A percentile compares a stretch with the other conserved stretches of the same genome.
Conservation (phyloP, 2,888 invertebrate genomes). For the Eristalis arbustorum region DNA sequence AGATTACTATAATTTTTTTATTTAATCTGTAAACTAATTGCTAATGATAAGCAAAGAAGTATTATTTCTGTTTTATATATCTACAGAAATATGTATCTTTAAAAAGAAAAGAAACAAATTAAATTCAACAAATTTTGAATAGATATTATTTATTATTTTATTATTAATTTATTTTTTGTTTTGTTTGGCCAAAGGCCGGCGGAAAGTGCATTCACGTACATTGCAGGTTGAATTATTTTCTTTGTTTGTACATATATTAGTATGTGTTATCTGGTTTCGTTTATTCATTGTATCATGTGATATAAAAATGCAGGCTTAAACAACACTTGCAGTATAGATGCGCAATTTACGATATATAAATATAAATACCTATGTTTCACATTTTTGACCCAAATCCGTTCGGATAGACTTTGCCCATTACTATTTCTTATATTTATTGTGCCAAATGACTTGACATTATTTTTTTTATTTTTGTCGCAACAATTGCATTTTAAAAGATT, state of each 20-base stretch:
- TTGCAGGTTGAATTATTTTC: constrained; percentile 52
- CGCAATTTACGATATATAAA: background rate
- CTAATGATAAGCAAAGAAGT: constrained; percentile 48
- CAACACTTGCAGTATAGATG: background rate
- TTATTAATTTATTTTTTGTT: constrained; percentile 67
- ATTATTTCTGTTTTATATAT: constrained; percentile 60
- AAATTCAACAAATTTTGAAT: constrained; percentile 50
- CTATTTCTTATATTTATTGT: constrained; percentile 21
- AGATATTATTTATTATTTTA: constrained; percentile 68
- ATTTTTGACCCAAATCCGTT: background rate
- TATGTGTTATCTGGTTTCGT: constrained; percentile 45
- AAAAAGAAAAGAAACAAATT: constrained; percentile 52
- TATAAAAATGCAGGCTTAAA: constrained; percentile 4
- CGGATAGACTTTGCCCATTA: background rate
- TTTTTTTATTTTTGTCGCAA: constrained; percentile 8
- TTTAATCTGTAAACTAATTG: constrained; percentile 64
- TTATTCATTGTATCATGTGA: constrained; percentile 41
- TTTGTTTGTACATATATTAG: constrained; percentile 23
- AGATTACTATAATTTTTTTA: constrained; percentile 53
- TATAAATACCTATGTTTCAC: background rate
- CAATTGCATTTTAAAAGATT: constrained; percentile 16
- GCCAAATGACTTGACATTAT: constrained; percentile 44
- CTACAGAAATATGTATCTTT: constrained; percentile 71
- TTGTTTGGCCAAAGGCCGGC: constrained; percentile 70
- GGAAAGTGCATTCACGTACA: constrained; percentile 70